These are phyloP conservation scores for Dryoscopus gambensis DNA, from an alignment of 2,113 vertebrate genomes.

Conservation along the genomic window DNA sequence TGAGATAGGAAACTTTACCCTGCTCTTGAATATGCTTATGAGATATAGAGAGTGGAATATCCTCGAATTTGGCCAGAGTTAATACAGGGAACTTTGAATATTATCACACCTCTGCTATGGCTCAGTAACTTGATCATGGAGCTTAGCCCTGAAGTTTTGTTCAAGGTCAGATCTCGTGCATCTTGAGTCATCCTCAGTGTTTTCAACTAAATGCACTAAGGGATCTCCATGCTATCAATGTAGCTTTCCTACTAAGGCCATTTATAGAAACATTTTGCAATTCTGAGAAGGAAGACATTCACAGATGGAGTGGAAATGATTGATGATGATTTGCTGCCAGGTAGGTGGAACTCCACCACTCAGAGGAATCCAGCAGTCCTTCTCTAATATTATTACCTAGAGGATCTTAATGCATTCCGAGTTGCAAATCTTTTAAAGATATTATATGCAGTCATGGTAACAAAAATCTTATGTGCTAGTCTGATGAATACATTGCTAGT, in stretches of 20 bases:
- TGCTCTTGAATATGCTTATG: not conserved
- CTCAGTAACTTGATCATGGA: not conserved
- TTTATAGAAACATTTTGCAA: not conserved
- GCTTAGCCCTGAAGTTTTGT: not conserved
- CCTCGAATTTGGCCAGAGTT: not conserved
- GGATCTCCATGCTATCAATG: not conserved
- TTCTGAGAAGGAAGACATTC: not conserved
- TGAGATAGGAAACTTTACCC: not conserved
- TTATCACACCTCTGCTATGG: not conserved
- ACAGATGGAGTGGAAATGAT: not conserved
- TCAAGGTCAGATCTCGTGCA: not conserved
- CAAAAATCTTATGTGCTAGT: not conserved
- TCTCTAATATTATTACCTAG: not conserved
- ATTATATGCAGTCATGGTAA: not conserved
- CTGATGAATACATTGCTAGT: not conserved
- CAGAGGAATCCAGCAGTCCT: not conserved
- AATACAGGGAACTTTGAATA: not conserved
- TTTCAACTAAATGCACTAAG: not conserved
- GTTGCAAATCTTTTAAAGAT: not conserved
- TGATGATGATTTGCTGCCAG: not conserved
- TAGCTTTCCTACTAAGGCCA: not conserved
- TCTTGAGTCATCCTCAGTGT: not conserved
- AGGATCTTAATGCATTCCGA: not conserved
- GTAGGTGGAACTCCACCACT: not conserved
- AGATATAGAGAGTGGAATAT: not conserved